Evolutionary conservation across 2,113 vertebrate species (phyloP), one percentile per base, ranked within the genome.

Genomic region (Poeciliopsis turrubarensis): DNA sequence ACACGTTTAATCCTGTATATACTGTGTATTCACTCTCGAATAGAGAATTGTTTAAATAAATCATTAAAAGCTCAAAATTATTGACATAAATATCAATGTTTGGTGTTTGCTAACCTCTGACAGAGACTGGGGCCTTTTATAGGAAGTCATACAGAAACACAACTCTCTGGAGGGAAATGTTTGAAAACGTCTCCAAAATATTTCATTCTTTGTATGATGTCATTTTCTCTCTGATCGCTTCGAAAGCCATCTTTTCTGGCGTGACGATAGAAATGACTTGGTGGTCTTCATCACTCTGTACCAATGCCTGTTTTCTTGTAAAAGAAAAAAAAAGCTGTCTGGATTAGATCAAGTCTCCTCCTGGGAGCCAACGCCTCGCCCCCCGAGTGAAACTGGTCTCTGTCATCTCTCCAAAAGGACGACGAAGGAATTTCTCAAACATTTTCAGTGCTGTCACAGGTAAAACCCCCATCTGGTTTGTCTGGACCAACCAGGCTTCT

Each of bases 111-210:
- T 9, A 57, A n/a, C 22, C 17, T 47, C 44, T 7, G 14, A 47
- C 1, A 47, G 44, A 47, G 11, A n/a, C 51, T n/a, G 19, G 6
- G 44, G 15, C 44, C 51, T 7, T 54, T 57, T n/a, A n/a, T n/a
- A 25, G 34, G 4, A n/a, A 37, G 1, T 4, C 13, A 1, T 65
- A 4, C 6, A 65, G 25, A 11, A 22, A 26, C 25, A 15, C 29
- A 60, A 69, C 75, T 41, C 79, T 81, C 82, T 41, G 72, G 89
- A 71, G 76, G 26, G 32, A 79, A 44, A 70, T 89, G 89, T 89
- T 86, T 84, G 87, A 90, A 90, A 80, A 89, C 73, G 73, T 78
- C 84, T 86, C 89, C 31, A 54, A 86, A 91, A 87, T 85, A 91
- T 83, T 83, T 76, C 25, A 57, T 78, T 89, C 83, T 86, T 72